Percentiles rank a stretch among this genome's conserved stretches.
Conservation (phyloP, 2,797 vertebrate genomes). For the Clamator glandarius region DNA sequence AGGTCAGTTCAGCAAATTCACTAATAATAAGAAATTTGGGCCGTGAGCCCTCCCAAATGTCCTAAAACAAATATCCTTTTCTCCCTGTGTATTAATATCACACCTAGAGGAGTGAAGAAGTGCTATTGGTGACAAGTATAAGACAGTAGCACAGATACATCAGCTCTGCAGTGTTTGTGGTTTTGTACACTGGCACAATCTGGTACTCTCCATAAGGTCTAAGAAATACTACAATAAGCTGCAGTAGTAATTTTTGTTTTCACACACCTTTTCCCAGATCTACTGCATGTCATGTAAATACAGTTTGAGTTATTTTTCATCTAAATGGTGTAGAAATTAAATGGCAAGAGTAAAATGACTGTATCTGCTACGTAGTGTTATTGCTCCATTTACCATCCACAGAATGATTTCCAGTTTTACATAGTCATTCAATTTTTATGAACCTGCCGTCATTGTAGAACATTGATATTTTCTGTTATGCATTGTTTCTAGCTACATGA, state of each 20-base stretch:
- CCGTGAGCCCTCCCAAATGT: background rate
- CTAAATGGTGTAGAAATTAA: background rate
- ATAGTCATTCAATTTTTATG: background rate
- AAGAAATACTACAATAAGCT: background rate
- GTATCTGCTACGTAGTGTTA: background rate
- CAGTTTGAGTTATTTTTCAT: background rate
- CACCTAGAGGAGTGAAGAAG: background rate
- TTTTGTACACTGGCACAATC: background rate
- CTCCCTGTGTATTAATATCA: background rate
- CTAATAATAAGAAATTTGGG: background rate
- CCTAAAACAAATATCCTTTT: background rate
- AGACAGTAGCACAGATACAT: background rate
- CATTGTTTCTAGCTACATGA: background rate
- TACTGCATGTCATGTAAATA: background rate
- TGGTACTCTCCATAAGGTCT: background rate
- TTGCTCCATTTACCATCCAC: background rate
- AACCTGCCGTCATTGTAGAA: background rate
- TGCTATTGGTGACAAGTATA: background rate
- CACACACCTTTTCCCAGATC: background rate
- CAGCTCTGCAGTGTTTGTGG: background rate
- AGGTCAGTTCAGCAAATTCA: background rate
- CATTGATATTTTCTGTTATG: background rate
- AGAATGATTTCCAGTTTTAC: constrained; percentile 13
- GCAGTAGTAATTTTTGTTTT: background rate
- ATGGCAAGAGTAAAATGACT: background rate